Conservation (phyloP, 2,113 vertebrate species). For the Pterocles gutturalis region DNA sequence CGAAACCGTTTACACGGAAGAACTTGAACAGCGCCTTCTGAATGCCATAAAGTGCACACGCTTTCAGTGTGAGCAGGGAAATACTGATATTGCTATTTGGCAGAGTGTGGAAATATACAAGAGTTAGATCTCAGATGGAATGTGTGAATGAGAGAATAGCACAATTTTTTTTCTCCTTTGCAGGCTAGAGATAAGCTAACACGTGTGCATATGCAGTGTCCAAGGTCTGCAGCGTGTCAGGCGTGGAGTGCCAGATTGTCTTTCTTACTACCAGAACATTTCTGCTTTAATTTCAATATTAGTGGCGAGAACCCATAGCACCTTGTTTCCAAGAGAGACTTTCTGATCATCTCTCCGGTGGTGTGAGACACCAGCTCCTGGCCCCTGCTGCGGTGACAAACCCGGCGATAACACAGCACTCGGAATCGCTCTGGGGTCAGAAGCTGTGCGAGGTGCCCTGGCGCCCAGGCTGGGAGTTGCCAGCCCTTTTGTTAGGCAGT, state of each 20-base stretch:
- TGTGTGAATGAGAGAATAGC: conserved; percentile 22
- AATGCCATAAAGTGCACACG: neutral
- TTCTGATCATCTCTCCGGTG: neutral
- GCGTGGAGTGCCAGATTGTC: neutral
- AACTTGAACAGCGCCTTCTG: neutral
- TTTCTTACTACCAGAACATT: neutral
- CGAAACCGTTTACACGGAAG: neutral
- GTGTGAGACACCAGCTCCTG: neutral
- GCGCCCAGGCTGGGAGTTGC: neutral
- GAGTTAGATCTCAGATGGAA: neutral
- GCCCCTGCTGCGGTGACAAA: neutral
- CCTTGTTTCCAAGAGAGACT: neutral
- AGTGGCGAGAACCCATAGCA: neutral
- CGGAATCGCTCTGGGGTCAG: neutral
- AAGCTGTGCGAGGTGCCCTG: neutral
- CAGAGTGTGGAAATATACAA: neutral
- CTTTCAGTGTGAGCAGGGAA: neutral
- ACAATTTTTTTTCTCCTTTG: neutral
- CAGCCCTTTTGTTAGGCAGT: neutral
- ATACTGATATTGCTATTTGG: neutral
- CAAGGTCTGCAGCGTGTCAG: neutral
- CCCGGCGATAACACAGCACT: accelerated
- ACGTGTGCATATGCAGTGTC: neutral
- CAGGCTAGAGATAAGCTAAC: neutral
- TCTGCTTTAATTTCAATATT: neutral